Evolutionary conservation across 2,888 invertebrate genomes (phyloP), one percentile per base, ranked within the genome.

Genomic region (Antheraea yamamai): DNA sequence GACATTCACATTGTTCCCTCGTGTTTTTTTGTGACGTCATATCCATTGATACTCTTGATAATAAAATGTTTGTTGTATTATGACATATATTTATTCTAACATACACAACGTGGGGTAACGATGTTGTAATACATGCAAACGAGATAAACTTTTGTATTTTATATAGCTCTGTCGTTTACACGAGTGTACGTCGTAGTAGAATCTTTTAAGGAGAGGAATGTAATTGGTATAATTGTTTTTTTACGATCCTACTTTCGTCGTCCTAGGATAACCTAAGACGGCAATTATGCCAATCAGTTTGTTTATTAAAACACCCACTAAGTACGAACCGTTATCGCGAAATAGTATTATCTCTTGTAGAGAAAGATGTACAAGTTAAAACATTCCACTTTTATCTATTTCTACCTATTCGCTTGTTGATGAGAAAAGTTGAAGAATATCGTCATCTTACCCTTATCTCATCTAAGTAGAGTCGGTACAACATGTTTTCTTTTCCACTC

Each of bases 1-100:
- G 94, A 92, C 91, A 92, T 91, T 92, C 92, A 90, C 92, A 94
- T 94, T 94, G 94, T 94, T 94, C 88, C 89, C 88, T 89, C 87
- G 87, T 88, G 87, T 88, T 90, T 89, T 90, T 88, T 66, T 66
- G 30, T 88, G 51, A 68, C 68, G 70, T 55, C 75, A 47, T 47
- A 85, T 83, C 84, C 83, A 88, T 88, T 84, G 85, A 85, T 85
- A 84, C 84, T 82, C 74, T 81, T 79, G 84, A 86, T 86, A 83
- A 82, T 77, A 80, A 79, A 77, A 66, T 81, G 78, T 66, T 82
- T 82, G 81, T 82, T 77, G 81, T 83, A 80, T 81, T 80, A 79
- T 79, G 76, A 76, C 76, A 78, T 66, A 30, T 30, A 16, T 66
- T 30, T 26, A 66, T 30, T 66, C 14, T 66, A 30, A 61, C 61